A percentile compares a stretch with the other conserved stretches of the same genome.
Conservation (phyloP, 2,888 invertebrate genomes). For the Ceratothoa steindachneri region DNA sequence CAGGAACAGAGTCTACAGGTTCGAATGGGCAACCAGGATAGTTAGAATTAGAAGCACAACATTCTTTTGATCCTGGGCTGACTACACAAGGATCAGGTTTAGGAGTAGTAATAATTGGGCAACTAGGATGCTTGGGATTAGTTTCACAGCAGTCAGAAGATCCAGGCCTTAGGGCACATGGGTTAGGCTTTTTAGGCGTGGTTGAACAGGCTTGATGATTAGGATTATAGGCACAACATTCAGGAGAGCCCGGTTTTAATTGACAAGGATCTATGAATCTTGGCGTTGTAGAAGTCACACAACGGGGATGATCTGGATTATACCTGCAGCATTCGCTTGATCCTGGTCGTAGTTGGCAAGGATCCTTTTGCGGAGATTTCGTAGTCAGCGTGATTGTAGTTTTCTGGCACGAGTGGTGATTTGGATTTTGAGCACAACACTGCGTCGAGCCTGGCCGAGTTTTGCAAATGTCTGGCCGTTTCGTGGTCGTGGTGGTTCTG, state of each 20-base stretch:
- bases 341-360: conserved; percentile 11
- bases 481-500: conserved; percentile 11
- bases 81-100: conserved; percentile 12
- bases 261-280: conserved; percentile 26
- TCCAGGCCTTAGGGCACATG: background rate
- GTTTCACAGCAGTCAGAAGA: conserved; percentile 8
- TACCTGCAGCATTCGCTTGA: conserved; percentile 19
- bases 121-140: conserved; percentile 53
- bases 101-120: conserved; percentile 2
- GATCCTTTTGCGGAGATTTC: background rate
- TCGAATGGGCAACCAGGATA: conserved; percentile 15
- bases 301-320: conserved; percentile 9
- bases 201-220: conserved; percentile 5
- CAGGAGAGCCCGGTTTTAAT: conserved; percentile 1
- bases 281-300: conserved; percentile 9
- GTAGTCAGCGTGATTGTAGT: background rate
- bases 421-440: conserved; percentile 49
- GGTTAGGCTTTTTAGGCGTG: background rate
- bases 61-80: conserved; percentile 7
- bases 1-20: conserved; percentile 20
- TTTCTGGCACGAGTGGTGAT: conserved; percentile 52
- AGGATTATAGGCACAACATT: conserved; percentile 11
- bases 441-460: background rate
- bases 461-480: background rate
- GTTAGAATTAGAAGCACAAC: background rate